Conservation (phyloP, 2,888 invertebrate species). For the Eucriotettix oculatus region DNA sequence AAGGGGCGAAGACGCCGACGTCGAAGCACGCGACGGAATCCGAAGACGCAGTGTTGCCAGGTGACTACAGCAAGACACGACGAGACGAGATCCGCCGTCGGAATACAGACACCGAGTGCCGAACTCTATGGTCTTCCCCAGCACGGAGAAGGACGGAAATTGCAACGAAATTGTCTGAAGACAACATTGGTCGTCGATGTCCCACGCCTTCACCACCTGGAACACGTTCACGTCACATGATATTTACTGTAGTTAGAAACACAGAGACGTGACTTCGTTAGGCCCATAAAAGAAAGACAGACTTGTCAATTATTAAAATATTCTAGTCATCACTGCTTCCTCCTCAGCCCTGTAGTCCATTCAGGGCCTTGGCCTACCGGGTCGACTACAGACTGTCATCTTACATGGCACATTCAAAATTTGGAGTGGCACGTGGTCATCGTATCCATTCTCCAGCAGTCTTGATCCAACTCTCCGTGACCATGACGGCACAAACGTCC, state of each 20-base stretch:
- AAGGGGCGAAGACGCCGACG: conserved; percentile 7
- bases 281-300: not conserved
- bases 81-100: conserved; percentile 31
- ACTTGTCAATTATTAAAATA: no score
- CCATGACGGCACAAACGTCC: no score
- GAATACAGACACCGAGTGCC: conserved; percentile 36
- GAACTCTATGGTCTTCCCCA: conserved; percentile 40
- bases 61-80: conserved; percentile 38
- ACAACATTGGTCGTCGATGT: conserved; percentile 36
- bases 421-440: no score
- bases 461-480: no score
- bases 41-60: conserved; percentile 21
- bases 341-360: no score
- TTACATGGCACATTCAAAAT: no score
- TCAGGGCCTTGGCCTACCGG: no score
- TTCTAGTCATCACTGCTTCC: no score
- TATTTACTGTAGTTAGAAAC: not conserved
- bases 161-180: conserved; percentile 36
- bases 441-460: no score
- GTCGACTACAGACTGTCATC: no score
- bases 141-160: conserved; percentile 36
- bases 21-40: not conserved
- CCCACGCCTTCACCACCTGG: conserved; percentile 41
- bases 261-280: not conserved
- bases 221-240: conserved; percentile 5